A percentile compares a stretch with the other conserved stretches of the same genome.
These are phyloP conservation scores for Lampris megalopsis DNA, from an alignment of 2,113 vertebrate genomes.

Conservation along the genomic window DNA sequence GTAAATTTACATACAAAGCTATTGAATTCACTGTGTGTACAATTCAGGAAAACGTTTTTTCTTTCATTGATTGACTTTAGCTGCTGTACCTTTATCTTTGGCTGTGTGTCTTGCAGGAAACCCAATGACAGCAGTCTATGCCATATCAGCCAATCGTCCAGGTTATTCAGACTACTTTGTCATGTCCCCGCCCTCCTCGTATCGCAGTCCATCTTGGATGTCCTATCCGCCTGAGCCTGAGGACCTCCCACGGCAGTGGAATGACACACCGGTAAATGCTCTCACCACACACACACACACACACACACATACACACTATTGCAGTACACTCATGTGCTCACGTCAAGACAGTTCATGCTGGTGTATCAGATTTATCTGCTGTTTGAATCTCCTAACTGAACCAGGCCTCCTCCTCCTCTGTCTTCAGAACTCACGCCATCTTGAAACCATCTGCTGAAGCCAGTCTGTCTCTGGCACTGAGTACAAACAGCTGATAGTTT, in stretches of 20 bases:
- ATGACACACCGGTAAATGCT: constrained; percentile 82
- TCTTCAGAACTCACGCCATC: constrained; percentile 81
- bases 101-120: constrained; percentile 83
- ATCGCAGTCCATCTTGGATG: constrained; percentile 96
- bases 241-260: constrained; percentile 93
- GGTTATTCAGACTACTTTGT: constrained; percentile 96
- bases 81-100: not conserved
- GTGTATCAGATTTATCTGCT: not conserved
- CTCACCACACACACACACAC: not conserved
- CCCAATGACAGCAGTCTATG: constrained; percentile 96
- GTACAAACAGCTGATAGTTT: constrained; percentile 44
- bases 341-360: not conserved
- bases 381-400: not conserved
- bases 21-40: too few species aligned
- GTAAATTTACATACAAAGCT: too few species aligned
- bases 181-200: constrained; percentile 91
- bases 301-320: not conserved
- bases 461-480: constrained; percentile 33
- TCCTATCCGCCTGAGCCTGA: constrained; percentile 92
- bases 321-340: fast-evolving
- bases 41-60: too few species aligned
- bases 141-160: constrained; percentile 94
- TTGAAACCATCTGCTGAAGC: constrained; percentile 86
- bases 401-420: not conserved
- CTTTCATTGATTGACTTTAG: too few species aligned